A percentile compares a stretch with the other conserved stretches of the same genome.
phyloP scores from a whole-genome alignment of 2,797 vertebrate genomes.

The Hybognathus amarus region DNA sequence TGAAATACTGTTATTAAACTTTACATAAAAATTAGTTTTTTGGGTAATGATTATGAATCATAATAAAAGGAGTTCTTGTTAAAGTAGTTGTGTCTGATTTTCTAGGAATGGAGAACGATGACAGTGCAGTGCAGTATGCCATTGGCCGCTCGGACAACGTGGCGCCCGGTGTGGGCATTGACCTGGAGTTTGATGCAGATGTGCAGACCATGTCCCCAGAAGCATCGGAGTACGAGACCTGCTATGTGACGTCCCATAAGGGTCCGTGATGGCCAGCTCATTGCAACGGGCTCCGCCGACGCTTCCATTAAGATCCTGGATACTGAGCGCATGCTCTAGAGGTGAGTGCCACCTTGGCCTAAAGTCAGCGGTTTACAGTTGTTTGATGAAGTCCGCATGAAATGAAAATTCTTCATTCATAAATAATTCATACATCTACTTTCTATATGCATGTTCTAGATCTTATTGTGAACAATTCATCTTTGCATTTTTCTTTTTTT shows the following conservation, averaged over 20 bases:
- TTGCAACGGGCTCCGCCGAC: slow-evolving; percentile 95
- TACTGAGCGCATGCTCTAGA: slow-evolving; percentile 96
- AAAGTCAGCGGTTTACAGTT: not conserved
- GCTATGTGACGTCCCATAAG: slow-evolving; percentile 98
- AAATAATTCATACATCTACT: too few species aligned
- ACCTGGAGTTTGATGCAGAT: slow-evolving; percentile 95
- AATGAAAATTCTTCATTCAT: too few species aligned
- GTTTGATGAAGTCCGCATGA: too few species aligned
- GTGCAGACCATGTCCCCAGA: slow-evolving; percentile 98
- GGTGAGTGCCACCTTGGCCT: slow-evolving; percentile 73
- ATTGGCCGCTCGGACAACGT: slow-evolving; percentile 96
- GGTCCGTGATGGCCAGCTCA: slow-evolving; percentile 94
- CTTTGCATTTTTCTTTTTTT: not conserved
- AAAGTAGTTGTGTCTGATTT: slow-evolving; percentile 8
- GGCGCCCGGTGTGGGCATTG: slow-evolving; percentile 94
- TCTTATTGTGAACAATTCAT: not conserved
- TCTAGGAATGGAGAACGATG: slow-evolving; percentile 97
- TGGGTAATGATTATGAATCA: not conserved
- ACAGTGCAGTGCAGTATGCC: slow-evolving; percentile 93
- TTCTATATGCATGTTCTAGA: not conserved
- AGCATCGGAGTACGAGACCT: slow-evolving; percentile 96
- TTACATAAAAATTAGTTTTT: not conserved
- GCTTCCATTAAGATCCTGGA: slow-evolving; percentile 98
- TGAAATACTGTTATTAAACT: not conserved
- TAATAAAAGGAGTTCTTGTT: not conserved